Evolutionary conservation across 2,797 vertebrate genomes (phyloP), one percentile per base, ranked within the genome.

Genomic region (Scleropages formosus): DNA sequence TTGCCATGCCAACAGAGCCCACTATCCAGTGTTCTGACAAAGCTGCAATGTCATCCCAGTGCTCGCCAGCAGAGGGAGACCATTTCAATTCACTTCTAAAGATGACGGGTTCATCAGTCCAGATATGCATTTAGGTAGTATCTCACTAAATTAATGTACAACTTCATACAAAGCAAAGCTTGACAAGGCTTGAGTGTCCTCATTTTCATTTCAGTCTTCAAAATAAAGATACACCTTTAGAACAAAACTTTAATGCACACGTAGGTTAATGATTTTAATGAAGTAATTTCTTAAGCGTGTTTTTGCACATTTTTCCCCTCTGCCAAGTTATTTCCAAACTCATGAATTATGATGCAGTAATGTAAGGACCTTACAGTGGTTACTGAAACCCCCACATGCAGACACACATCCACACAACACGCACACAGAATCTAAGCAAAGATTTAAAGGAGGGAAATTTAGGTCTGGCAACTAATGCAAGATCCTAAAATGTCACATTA

Each of bases 1-100:
- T 89, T 85, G 87, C 87, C 86, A 89, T 88, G 89, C 84, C 86
- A 86, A 87, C 87, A 82, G 82, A 84, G 82, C 85, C 83, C n/a
- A 47, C 31, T 60, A 61, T 75, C 56, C 73, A 76, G 85, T 77
- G 51, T 66, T 59, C 2, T 70, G 46, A 82, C 81, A 20, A 72
- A 74, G 71, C 46, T 12, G 60, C 81, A 20, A 78, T 58, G 80
- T 81, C 82, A 83, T 85, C 77, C 84, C 79, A 82, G 66, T 47
- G 83, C 83, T 83, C 79, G 10, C 83, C 85, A 80, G 75, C 0
- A 0, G 77, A 64, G 80, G 83, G 80, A 82, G 80, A 85, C 79
- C 83, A 69, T 68, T 24, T 73, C 64, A 77, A 15, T 73, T 67
- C 68, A 65, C n/a, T n/a, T 39, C 49, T 72, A 27, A 77, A 71